Conservation (phyloP, 2,113 vertebrate genomes). For the Bungarus multicinctus region DNA sequence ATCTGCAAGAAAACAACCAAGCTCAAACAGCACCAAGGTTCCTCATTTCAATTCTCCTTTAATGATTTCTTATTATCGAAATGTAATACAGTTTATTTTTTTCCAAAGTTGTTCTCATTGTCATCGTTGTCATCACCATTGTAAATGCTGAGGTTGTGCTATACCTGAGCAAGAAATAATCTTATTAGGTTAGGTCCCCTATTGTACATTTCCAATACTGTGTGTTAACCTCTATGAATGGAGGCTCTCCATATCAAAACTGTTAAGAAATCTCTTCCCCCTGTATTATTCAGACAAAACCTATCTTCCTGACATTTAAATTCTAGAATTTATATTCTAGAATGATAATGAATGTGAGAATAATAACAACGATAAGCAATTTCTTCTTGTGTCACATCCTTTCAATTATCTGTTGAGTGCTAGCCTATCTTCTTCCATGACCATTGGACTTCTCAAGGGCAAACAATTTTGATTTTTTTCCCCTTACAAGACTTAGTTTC, state of each 20-base stretch:
- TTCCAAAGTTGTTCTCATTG: not conserved
- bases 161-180: not conserved
- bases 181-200: not conserved
- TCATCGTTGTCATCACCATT: not conserved
- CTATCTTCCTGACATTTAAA: not conserved
- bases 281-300: not conserved
- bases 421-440: not conserved
- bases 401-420: not conserved
- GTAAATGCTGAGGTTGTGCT: not conserved
- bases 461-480: not conserved
- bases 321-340: not conserved
- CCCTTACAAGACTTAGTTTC: not conserved
- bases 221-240: not conserved
- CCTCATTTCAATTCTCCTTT: not conserved
- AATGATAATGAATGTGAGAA: not conserved
- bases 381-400: not conserved
- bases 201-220: not conserved
- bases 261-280: not conserved
- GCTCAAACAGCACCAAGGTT: not conserved
- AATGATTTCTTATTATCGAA: not conserved
- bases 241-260: not conserved
- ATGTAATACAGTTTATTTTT: not conserved
- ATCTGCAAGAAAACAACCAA: not conserved
- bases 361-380: not conserved
- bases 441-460: not conserved